phyloP scores from a whole-genome alignment of 2,888 invertebrate species.

The Liopterus haemorrhoidalis region DNA sequence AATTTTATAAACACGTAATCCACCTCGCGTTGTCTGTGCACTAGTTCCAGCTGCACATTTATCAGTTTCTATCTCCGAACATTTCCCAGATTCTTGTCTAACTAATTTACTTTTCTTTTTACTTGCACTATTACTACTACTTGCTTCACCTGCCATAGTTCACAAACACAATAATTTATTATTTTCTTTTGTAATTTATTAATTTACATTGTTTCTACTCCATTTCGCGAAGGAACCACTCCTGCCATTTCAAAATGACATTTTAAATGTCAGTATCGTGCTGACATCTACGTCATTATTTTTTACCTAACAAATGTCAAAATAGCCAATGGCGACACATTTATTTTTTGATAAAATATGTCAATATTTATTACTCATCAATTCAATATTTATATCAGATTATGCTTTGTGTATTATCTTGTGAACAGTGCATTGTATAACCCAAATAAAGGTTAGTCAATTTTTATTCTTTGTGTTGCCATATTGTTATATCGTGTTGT shows the following conservation, averaged over 20 bases:
- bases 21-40: constrained; percentile 51
- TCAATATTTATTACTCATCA: constrained; percentile 12
- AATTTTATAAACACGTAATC: constrained; percentile 79
- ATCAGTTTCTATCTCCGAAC: constrained; percentile 42
- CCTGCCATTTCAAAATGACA: constrained; percentile 19
- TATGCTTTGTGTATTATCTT: constrained; percentile 8
- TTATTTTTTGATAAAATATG: constrained; percentile 12
- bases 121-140: constrained; percentile 36
- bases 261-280: constrained; percentile 8
- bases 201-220: constrained; percentile 11
- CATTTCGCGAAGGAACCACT: constrained; percentile 10
- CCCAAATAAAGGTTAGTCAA: neutral
- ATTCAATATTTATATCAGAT: constrained; percentile 6
- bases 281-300: constrained; percentile 8
- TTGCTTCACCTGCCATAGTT: constrained; percentile 45
- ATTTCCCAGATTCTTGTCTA: constrained; percentile 43
- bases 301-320: constrained; percentile 1
- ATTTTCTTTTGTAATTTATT: neutral
- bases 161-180: neutral
- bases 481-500: constrained; percentile 6
- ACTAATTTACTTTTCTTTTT: constrained; percentile 44
- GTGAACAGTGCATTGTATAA: constrained; percentile 3
- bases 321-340: constrained; percentile 4
- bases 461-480: constrained; percentile 6
- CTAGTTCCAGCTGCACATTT: constrained; percentile 38